A percentile compares a stretch with the other conserved stretches of the same genome.
Conservation (phyloP, 2,113 vertebrate species). For the Bubo blakistoni region DNA sequence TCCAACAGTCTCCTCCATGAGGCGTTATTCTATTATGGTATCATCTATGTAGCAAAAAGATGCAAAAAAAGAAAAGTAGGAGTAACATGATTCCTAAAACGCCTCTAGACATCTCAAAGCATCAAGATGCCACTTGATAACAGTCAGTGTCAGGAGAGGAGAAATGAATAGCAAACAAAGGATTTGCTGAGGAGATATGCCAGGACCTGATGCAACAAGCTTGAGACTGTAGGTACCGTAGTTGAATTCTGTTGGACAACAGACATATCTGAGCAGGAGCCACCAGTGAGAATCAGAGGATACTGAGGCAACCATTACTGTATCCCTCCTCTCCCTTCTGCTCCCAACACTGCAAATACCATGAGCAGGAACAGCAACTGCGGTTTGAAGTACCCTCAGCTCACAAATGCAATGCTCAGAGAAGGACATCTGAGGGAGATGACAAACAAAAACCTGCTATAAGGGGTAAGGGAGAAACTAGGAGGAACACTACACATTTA, state of each 20-base stretch:
- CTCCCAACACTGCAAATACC: not conserved
- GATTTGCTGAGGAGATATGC: accelerated
- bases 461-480: not conserved
- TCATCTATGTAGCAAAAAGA: not conserved
- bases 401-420: not conserved
- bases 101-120: slow-evolving; percentile 7
- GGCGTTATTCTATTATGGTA: not conserved
- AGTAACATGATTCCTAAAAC: not conserved
- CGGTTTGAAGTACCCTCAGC: not conserved
- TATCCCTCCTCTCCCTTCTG: not conserved
- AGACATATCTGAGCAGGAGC: not conserved
- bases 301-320: not conserved
- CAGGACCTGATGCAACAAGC: not conserved
- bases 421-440: not conserved
- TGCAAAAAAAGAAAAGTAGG: not conserved
- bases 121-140: not conserved
- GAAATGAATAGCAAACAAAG: not conserved
- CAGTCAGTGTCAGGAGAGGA: not conserved
- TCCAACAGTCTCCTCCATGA: not conserved
- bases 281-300: not conserved
- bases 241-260: not conserved
- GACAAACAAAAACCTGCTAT: not conserved
- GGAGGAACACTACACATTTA: not conserved
- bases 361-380: not conserved
- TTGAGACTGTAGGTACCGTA: not conserved